Evolutionary conservation across 2,888 invertebrate species (phyloP), one percentile per base, ranked within the genome.

Genomic region (Gibbula magus): DNA sequence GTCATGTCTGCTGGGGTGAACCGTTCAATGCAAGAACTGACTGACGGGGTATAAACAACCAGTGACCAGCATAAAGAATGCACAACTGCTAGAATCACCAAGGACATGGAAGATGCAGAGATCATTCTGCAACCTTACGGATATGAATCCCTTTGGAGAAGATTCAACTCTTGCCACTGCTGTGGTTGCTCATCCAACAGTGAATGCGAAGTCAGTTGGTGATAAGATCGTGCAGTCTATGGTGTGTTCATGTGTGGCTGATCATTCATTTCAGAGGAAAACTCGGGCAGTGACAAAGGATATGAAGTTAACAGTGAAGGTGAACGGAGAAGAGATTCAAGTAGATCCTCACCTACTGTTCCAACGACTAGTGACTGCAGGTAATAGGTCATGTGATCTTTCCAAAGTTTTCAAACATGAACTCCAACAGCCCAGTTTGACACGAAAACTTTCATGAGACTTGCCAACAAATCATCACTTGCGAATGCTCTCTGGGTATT

Each of bases 21-120:
- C 61, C 61, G 61, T 56, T n/a, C 61, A 56, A 56, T 56, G 61
- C 61, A 56, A 56, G 61, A 56, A 56, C 61, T 56, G 61, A 56
- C 61, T 18, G 18, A 56, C 10, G 61, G 8, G 20, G 61, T n/a
- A 56, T 56, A 56, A 16, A 56, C 61, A 56, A 56, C 61, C 61
- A 56, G 61, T 56, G 61, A 56, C 18, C 61, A 56, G 25, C 56
- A 56, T 16, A 56, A 56, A 56, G 56, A 56, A 56, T 56, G 56
- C 56, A 56, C 56, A 16, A 56, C 10, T 18, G 61, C 61, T 18
- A 61, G 61, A 61, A 61, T 61, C 61, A 61, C 61, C 61, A 61
- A 61, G 61, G 61, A 61, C n/a, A 61, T 61, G 61, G 61, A 13
- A 61, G 61, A 61, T 61, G n/a, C 61, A 22, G 20, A 29, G 10